Evolutionary conservation across 2,797 vertebrate species (phyloP), one percentile per base, ranked within the genome.

Genomic region (Rhincodon typus): DNA sequence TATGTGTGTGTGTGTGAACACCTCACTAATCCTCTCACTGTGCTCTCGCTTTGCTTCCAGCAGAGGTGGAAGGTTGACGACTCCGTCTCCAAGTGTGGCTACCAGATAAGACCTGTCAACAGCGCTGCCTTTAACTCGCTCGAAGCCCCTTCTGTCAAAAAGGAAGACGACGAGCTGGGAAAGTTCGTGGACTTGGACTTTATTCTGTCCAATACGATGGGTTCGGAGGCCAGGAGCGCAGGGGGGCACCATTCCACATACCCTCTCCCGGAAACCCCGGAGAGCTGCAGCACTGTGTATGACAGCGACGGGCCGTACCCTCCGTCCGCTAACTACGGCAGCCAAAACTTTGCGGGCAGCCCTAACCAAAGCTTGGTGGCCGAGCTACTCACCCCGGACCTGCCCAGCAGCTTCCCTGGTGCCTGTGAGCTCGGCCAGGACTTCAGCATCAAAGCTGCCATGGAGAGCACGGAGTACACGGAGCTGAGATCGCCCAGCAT

Each of bases 101-200:
- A 96, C 15, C 96, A 96, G 72, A 30, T 91, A 96, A 97, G 97
- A 96, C 97, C 97, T 25, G 97, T 96, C 79, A 97, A 98, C 95
- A 97, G 98, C 30, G 97, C 98, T 82, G 98, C 97, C 96, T 98
- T 98, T 96, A 98, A 97, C 97, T 98, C 98, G 87, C 96, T 98
- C 0, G 97, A 97, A 88, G 97, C 96, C 69, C 97, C 97, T 2
- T 96, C 96, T 95, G 96, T 96, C n/a, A 97, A 97, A 96, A 97
- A 97, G 96, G 99, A 99, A 74, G 99, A 99, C 0, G 98, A 99
- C 96, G 98, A 99, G 4, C 96, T 99, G 96, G 98, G 97, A 7
- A 98, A 97, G 93, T 98, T 98, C 96, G 96, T 99, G 96, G 99
- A 99, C 97, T 97, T 99, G 95, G 99, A 99, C 90, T 99, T 99